Base-by-base conservation (phyloP, 2,888 invertebrate species). In the Epiblema foenella region DNA sequence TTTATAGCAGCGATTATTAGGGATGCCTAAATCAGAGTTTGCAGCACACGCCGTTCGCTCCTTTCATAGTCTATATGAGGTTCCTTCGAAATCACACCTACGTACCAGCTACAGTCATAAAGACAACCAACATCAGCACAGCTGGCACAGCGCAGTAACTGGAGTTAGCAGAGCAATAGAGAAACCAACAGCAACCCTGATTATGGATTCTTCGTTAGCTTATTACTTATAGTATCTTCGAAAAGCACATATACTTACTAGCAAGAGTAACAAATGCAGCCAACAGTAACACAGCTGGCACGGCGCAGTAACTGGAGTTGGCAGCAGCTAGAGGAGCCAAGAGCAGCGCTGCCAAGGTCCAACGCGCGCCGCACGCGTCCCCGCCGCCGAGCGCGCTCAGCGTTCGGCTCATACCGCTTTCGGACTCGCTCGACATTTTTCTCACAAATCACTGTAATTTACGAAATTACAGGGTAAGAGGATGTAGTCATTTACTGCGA, bases 251-350 rank as follows among this genome's bases (percentile, higher is more conserved):
- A 95, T 95, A 80, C 88, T 83, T 79, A 95, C 95, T 94, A 78
- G 94, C 94, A 65, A 94, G 86, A 18, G 94, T 89, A 5, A 93
- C 88, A 68, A 94, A 87, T 15, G 86, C 87, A 7, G 94, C 93
- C 9, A 95, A 85, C 24, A 94, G 85, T 74, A 95, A 82, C 0
- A 95, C 89, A 49, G 95, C 94, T 0, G 91, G 90, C 0, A 95
- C 89, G 0, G 95, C 93, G 74, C 94, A 94, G 77, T 94, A 94
- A 77, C 95, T 95, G 72, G 94, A 93, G 84, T 94, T 94, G 67
- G 95, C 95, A 1, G 95, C 94, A 1, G 94, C 94, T 46, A 95
- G 88, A 2, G 94, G 95, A 0, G 94, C 93, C 71, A 95, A 85
- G 70, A 95, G 89, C 12, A 95, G 85, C 7, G 94, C 91, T 1